Percentiles rank a stretch among this genome's conserved stretches.
These are phyloP conservation scores for Onthophagus taurus DNA, from an alignment of 1,140 invertebrate genomes.

Conservation along the genomic window DNA sequence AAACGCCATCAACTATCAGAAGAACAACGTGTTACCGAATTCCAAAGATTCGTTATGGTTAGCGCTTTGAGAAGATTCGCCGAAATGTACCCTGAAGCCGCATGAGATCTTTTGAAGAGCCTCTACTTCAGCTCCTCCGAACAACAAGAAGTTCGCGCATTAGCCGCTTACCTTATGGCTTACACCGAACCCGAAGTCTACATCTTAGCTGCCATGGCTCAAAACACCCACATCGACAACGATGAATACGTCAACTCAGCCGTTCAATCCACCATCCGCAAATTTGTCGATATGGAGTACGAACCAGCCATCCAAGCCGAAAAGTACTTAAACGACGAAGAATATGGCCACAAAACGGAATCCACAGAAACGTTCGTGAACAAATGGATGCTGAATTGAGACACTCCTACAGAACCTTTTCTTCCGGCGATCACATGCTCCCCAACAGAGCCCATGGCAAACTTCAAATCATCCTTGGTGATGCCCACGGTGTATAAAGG, in stretches of 20 bases:
- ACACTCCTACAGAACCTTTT: not conserved
- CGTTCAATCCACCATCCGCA: constrained; percentile 48
- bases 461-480: constrained; percentile 47
- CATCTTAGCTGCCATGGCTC: constrained; percentile 59
- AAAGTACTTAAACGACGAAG: too few species aligned
- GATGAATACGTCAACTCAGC: constrained; percentile 51
- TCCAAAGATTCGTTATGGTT: constrained; percentile 53
- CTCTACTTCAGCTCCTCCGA: constrained; percentile 57
- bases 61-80: constrained; percentile 42
- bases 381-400: not conserved
- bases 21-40: constrained; percentile 42
- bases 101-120: constrained; percentile 49
- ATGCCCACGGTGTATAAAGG: too few species aligned
- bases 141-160: constrained; percentile 50
- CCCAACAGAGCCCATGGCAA: constrained; percentile 16
- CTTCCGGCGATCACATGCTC: constrained; percentile 14
- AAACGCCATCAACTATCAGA: too few species aligned
- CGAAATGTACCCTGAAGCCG: constrained; percentile 39
- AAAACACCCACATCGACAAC: constrained; percentile 52
- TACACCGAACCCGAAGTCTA: constrained; percentile 45
- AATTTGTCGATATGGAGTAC: constrained; percentile 39
- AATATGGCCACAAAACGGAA: too few species aligned
- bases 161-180: constrained; percentile 50
- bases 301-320: too few species aligned
- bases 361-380: constrained; percentile 43